phyloP scores from a whole-genome alignment of 1,140 invertebrate species.

The Cotesia chilonis region DNA sequence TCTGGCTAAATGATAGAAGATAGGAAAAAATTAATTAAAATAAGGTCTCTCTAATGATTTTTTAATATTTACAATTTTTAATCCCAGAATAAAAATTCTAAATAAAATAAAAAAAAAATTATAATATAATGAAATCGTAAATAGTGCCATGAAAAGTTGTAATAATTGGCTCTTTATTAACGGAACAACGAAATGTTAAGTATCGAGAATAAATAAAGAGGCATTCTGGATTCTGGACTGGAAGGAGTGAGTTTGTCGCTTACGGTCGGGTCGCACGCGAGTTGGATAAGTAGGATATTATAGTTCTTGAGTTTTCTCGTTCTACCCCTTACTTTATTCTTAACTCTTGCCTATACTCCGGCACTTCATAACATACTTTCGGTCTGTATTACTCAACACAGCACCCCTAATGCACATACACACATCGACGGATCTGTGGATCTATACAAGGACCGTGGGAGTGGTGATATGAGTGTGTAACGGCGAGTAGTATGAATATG shows the following conservation, averaged over 20 bases:
- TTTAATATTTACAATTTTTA: too few relatives aligned
- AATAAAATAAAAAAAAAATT: too few relatives aligned
- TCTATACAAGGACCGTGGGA: neutral
- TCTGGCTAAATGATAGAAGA: too few relatives aligned
- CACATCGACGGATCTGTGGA: neutral
- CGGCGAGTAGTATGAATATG: constrained; percentile 37
- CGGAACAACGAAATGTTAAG: too few relatives aligned
- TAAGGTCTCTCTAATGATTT: too few relatives aligned
- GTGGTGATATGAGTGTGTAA: constrained; percentile 12
- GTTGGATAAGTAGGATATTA: constrained; percentile 19
- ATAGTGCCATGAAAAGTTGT: too few relatives aligned
- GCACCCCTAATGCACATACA: constrained; percentile 1
- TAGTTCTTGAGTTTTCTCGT: neutral
- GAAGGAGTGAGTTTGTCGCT: constrained; percentile 36
- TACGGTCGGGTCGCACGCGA: constrained; percentile 45
- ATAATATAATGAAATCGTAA: too few relatives aligned
- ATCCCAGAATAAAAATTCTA: too few relatives aligned
- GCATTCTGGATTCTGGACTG: neutral
- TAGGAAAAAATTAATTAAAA: too few relatives aligned
- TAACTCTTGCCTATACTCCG: neutral
- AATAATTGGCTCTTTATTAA: too few relatives aligned
- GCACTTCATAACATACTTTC: too few relatives aligned
- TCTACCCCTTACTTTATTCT: neutral
- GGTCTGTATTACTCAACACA: neutral
- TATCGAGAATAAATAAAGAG: constrained; percentile 28